Conservation (phyloP, 2,113 vertebrate genomes). For the Parus major region DNA sequence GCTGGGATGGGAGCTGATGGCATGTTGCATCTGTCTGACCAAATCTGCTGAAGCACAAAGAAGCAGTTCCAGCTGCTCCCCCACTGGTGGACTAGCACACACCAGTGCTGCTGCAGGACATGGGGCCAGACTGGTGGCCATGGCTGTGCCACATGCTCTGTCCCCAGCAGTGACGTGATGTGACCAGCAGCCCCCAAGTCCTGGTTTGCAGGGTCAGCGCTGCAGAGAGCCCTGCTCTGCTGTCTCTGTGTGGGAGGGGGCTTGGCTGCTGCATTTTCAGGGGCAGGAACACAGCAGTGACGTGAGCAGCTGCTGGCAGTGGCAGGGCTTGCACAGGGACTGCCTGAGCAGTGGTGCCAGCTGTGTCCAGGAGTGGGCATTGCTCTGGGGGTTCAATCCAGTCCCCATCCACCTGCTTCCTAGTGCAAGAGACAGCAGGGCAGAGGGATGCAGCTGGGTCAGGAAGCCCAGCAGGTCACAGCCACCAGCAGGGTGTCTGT, state of each 20-base stretch:
- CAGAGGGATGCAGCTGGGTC: not conserved
- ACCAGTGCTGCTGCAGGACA: fast-evolving
- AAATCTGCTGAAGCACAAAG: not conserved
- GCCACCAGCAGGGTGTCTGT: fast-evolving
- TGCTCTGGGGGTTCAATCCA: fast-evolving
- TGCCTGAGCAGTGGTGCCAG: not conserved
- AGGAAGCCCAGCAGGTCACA: not conserved
- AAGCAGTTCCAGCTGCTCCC: not conserved
- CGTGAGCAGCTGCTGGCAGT: not conserved
- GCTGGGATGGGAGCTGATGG: not conserved
- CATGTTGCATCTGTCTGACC: not conserved
- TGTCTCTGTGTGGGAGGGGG: not conserved
- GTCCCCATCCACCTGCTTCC: not conserved
- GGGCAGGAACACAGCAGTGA: not conserved
- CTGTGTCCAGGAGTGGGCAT: not conserved
- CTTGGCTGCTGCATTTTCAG: not conserved
- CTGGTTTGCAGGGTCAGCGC: fast-evolving
- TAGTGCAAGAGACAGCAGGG: not conserved
- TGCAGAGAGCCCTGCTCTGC: not conserved
- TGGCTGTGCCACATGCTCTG: fast-evolving
- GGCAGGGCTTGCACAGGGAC: not conserved
- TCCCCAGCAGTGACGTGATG: fast-evolving
- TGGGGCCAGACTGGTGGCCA: not conserved
- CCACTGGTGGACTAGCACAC: fast-evolving
- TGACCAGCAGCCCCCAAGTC: fast-evolving